These are phyloP conservation scores for Gymnocheta viridis DNA, from an alignment of 2,888 invertebrate genomes.

Conservation along the genomic window DNA sequence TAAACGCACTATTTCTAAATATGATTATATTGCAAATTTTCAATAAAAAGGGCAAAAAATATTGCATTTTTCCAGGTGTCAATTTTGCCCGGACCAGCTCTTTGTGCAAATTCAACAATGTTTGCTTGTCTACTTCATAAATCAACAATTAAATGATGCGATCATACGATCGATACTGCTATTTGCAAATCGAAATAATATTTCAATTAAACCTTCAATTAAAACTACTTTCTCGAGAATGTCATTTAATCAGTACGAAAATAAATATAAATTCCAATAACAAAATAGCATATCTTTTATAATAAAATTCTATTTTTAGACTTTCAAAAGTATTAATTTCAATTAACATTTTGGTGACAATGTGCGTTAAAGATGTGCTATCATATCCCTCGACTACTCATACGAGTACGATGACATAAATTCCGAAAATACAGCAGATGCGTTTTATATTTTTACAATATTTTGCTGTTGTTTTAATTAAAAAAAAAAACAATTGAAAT, in stretches of 20 bases:
- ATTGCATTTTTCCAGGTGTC: too few relatives aligned
- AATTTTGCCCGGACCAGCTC: too few relatives aligned
- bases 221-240: conserved; percentile 2
- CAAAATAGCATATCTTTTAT: conserved; percentile 31
- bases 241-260: conserved; percentile 28
- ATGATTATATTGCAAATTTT: too few relatives aligned
- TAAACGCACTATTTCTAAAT: too few relatives aligned
- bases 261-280: conserved; percentile 43
- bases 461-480: conserved; percentile 36
- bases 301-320: conserved; percentile 11
- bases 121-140: neutral
- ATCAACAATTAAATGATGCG: neutral
- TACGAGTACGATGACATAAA: neutral
- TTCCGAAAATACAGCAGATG: neutral
- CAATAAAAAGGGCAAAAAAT: too few relatives aligned
- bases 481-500: conserved; percentile 42
- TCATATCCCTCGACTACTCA: neutral
- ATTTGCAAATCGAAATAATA: conserved; percentile 3
- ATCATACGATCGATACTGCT: neutral
- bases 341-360: conserved; percentile 10
- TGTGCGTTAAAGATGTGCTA: conserved; percentile 27
- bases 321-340: neutral
- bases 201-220: conserved; percentile 15
- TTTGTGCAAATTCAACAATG: too few relatives aligned
- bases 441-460: conserved; percentile 1